Percentiles rank a stretch among this genome's conserved stretches.
phyloP scores from a whole-genome alignment of 2,113 vertebrate genomes.

The Apistogramma diplotaenia region DNA sequence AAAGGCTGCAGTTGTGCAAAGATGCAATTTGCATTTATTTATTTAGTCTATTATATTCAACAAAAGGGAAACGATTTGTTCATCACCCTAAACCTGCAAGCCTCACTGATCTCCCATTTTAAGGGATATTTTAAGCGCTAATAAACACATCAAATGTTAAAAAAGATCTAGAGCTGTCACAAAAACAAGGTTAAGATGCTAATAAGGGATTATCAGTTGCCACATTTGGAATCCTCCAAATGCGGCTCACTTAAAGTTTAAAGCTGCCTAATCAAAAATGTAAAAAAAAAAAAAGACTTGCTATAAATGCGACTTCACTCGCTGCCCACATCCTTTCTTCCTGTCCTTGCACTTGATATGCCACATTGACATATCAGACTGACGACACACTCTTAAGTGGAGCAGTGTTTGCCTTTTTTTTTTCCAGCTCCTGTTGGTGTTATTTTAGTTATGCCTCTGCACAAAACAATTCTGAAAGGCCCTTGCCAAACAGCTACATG shows the following conservation, averaged over 20 bases:
- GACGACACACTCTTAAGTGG: neutral
- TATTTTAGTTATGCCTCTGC: neutral
- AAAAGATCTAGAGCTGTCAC: neutral
- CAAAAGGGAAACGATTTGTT: neutral
- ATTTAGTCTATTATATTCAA: neutral
- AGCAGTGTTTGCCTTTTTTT: neutral
- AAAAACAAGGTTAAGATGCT: neutral
- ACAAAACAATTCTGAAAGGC: neutral
- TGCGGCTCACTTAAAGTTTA: neutral
- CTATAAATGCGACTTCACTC: neutral
- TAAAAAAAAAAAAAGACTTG: neutral
- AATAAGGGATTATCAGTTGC: neutral
- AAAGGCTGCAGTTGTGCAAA: too few relatives aligned
- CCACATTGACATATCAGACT: neutral
- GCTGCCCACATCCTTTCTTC: neutral
- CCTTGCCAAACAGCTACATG: conserved; percentile 5
- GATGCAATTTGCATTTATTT: neutral
- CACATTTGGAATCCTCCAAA: neutral
- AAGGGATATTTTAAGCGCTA: neutral
- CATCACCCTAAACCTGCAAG: neutral
- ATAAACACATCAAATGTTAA: neutral
- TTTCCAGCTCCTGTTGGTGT: neutral
- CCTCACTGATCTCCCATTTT: neutral
- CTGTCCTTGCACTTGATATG: neutral
- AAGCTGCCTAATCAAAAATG: neutral